Conservation (phyloP, 2,797 vertebrate genomes). For the Hyperoplus lanceolatus region DNA sequence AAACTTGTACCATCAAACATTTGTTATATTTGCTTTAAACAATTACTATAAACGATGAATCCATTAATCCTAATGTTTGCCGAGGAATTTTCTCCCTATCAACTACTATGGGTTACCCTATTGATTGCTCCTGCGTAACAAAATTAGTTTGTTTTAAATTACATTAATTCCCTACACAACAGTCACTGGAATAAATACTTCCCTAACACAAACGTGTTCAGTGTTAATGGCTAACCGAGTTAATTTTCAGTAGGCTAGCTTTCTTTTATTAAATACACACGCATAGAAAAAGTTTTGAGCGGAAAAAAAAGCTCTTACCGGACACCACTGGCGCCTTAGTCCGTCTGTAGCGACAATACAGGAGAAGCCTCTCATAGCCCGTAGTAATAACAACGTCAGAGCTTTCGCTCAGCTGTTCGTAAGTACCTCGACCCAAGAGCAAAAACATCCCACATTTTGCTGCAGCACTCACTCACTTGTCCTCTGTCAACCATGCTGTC, state of each 20-base stretch:
- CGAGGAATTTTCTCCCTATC: neutral
- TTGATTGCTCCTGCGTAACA: neutral
- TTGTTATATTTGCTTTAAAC: neutral
- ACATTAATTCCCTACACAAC: neutral
- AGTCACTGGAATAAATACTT: neutral
- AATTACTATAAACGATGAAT: neutral
- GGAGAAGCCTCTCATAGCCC: neutral
- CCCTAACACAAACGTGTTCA: neutral
- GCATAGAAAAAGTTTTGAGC: neutral
- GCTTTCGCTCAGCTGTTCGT: slow-evolving; percentile 18
- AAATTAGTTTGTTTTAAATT: neutral
- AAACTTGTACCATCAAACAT: neutral
- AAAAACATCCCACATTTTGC: neutral
- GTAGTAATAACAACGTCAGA: neutral
- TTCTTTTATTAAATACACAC: too few species aligned
- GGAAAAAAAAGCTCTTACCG: neutral
- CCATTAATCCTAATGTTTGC: neutral
- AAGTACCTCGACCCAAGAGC: neutral
- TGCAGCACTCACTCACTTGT: neutral
- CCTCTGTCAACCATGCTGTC: neutral
- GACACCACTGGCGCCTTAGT: neutral
- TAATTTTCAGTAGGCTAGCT: neutral
- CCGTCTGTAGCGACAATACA: neutral
- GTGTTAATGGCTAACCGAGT: neutral
- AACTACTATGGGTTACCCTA: neutral